Evolutionary conservation across 92 coral and sea anemone species (phyloP), one percentile per base, ranked within the genome.

Genomic region (Phymanthus crucifer): DNA sequence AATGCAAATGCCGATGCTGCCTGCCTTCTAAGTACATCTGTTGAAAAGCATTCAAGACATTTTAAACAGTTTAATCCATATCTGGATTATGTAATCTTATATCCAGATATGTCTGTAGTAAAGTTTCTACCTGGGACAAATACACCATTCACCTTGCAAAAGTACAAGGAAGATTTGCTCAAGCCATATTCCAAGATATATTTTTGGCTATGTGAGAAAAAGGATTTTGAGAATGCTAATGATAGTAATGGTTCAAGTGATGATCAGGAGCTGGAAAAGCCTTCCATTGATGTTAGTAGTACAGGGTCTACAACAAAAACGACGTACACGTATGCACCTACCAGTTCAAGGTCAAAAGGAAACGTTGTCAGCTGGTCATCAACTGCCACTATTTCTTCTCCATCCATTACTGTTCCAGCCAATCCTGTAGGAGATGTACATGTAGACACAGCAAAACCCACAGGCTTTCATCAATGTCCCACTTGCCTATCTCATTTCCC

Each of bases 191-290:
- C 93, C 40, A 90, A 86, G 74, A 74, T 89, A 3, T 83, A 73
- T 56, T 90, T 88, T 79, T 90, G 88, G 93, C 83, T 90, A 76
- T 90, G 88, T 83, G 72, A 73, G n/a, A 78, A 82, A 78, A 87
- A 83, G 23, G 93, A 89, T 38, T 79, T 82, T 76, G 86, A 86
- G 76, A 86, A 37, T 83, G 35, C 35, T 36, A 65, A 52, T 4
- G 58, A 35, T 16, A 2, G 66, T 29, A 47, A 50, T 34, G 32
- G 54, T 46, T 40, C 54, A 73, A 45, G 31, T 54, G 31, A 54
- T 19, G 27, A 54, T 54, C 4, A 2, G n/a, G 14, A 54, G 27
- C 27, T 54, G n/a, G 27, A 19, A 54, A 54, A 54, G 3, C 64
- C 64, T 0, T 54, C 27, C 64, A 54, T 54, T 33, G 77, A 35